Evolutionary conservation across 2,797 vertebrate genomes (phyloP), one percentile per base, ranked within the genome.

Genomic region (Poeciliopsis infans): DNA sequence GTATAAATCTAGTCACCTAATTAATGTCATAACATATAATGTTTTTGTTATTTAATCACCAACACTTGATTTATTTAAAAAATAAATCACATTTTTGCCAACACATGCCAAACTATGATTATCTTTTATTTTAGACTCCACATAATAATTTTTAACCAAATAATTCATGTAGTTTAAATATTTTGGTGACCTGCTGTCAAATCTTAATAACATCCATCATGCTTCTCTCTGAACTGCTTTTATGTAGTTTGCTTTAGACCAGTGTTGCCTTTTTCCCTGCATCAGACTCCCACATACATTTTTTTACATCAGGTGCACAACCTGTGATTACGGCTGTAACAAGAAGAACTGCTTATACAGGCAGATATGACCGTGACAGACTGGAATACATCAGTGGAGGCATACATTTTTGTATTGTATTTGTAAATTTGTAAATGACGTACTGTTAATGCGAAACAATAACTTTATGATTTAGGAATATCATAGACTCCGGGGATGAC

Each of bases 211-310:
- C 43, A 23, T 83, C 25, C 66, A 66, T 20, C 64, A 43, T 25
- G 36, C 20, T 39, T 41, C 79, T 79, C 47, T 74, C 46, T 69
- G 16, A 20, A 31, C 12, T 72, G 75, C 86, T 93, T 93, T 92
- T 87, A 90, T 91, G 81, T 88, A 5, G 72, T 75, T 80, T 83
- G 79, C 83, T 91, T 91, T 83, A 83, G 28, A 76, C 20, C 23
- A 86, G 85, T 45, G 1, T 72, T 46, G 31, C 88, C 79, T 80
- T 68, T 83, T 70, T 81, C 83, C 80, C 86, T 64, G 5, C 31
- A 10, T 77, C 53, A 59, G 59, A 74, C 31, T 25, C 74, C 75
- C 36, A 12, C 36, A 39, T 39, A 53, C 51, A 45, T 74, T 3
- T 47, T 81, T 83, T 81, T 59, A 81, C 43, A 31, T 23, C 53